Evolutionary conservation across 2,113 vertebrate genomes (phyloP).

Genomic region (Condylura cristata): DNA sequence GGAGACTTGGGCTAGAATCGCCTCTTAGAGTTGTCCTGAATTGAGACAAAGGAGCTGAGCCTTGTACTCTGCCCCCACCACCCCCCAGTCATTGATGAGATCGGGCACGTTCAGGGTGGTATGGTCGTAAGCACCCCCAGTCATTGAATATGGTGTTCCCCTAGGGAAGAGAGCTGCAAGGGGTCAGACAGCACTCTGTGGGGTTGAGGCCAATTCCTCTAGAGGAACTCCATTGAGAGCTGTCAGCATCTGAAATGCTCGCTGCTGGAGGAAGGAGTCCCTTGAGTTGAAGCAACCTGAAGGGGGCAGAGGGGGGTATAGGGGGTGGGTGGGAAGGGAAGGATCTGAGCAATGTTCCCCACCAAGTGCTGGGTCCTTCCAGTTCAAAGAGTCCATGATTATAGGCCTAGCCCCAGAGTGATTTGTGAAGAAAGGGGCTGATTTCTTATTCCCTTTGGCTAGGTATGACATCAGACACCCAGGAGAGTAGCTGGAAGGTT

Average conservation of each 20-base stretch:
- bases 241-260: not conserved
- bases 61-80: not conserved
- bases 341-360: not conserved
- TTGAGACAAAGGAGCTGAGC: not conserved
- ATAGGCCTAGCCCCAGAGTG: not conserved
- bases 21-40: not conserved
- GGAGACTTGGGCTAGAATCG: not conserved
- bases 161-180: not conserved
- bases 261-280: not conserved
- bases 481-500: conserved; percentile 47
- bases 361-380: not conserved
- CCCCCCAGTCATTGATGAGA: too few relatives aligned
- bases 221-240: not conserved
- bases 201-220: not conserved
- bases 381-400: not conserved
- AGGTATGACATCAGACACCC: conserved; percentile 40
- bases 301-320: too few relatives aligned
- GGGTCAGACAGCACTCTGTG: not conserved
- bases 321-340: not conserved
- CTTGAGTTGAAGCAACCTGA: not conserved
- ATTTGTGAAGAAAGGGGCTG: not conserved
- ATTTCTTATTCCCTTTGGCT: conserved; percentile 5
- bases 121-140: too few relatives aligned
- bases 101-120: too few relatives aligned
- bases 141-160: not conserved